Base-by-base conservation (phyloP, 2,797 vertebrate genomes). In the Remorina albescens region DNA sequence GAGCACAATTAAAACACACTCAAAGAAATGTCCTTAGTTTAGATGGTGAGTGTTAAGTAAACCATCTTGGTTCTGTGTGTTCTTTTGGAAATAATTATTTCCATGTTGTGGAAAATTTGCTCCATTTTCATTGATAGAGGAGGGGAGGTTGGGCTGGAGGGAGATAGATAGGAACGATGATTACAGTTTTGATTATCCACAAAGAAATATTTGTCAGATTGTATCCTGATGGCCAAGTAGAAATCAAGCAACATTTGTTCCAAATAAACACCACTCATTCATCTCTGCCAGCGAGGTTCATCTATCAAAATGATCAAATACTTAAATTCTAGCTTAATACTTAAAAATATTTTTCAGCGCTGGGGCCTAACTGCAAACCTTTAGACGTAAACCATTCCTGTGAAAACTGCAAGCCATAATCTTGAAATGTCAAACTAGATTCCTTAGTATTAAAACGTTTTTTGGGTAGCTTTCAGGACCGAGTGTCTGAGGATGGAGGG, bases 161-260 rank as follows among this genome's bases (percentile, higher is more conserved):
- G 12, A 42, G 12, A 11, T n/a, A n/a, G n/a, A n/a, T n/a, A n/a
- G n/a, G n/a, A 41, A 76, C 56, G 1, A 68, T 68, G 39, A 66
- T 64, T 57, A 46, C 16, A 72, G 50, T 47, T 76, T 59, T 66
- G 32, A 64, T 67, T 25, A 42, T 65, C 44, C 8, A 49, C 60
- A 19, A 25, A 41, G 2, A 71, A 44, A 60, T 19, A 13, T 30
- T 36, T 25, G 7, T 49, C n/a, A 10, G 16, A 25, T 32, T 71
- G 57, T 39, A 30, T 57, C 18, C 6, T 30, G 2, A 62, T 28
- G 36, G n/a, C 25, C 12, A 21, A 42, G 41, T 44, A 2, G 41
- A 32, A 21, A 1, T 57, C 41, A 30, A 68, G 34, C 28, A 46
- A 23, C 44, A 26, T 57, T 30, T n/a, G 46, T 67, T 49, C 26